Evolutionary conservation across 2,888 invertebrate species (phyloP), one percentile per base, ranked within the genome.

Genomic region (Sipha maydis): DNA sequence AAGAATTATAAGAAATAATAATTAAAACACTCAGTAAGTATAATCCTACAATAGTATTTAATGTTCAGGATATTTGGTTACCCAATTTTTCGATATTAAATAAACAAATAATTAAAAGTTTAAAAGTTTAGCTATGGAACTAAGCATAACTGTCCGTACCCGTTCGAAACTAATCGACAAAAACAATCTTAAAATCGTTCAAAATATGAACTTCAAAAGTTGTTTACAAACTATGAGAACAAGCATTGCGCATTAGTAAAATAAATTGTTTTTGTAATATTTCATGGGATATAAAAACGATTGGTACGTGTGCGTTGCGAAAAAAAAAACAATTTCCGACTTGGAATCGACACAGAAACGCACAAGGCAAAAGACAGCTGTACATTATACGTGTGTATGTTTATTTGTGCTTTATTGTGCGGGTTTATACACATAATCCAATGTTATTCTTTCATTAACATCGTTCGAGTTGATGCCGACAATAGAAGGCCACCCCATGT

Each of bases 361-460:
- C 41, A 77, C 19, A 75, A 69, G 8, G 80, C 61, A n/a, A 80
- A 75, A 80, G 88, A 88, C 88, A 88, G 88, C 82, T 88, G 88
- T 88, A 80, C 82, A 82, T 88, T 88, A 88, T 82, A 88, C 88
- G 88, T 82, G 88, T 86, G 48, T 88, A 82, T 88, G 88, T 88
- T 88, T 88, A 88, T 88, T 88, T 88, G 88, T 61, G 88, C 88
- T 88, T 88, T 88, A 88, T 88, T 88, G 88, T 88, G 88, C 88
- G 88, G 88, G 88, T 88, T 88, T 88, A 88, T 88, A 88, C 88
- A 88, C 88, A 88, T 88, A 88, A 88, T 88, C 88, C 88, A 88
- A 88, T 88, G 88, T 88, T 88, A 88, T 88, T 88, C 88, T 88
- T 88, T 88, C 88, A 88, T 88, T 88, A 88, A 88, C 88, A 88